Percentiles rank a stretch among this genome's conserved stretches.
Conservation (phyloP, 2,113 vertebrate species). For the Ammodytes dubius region DNA sequence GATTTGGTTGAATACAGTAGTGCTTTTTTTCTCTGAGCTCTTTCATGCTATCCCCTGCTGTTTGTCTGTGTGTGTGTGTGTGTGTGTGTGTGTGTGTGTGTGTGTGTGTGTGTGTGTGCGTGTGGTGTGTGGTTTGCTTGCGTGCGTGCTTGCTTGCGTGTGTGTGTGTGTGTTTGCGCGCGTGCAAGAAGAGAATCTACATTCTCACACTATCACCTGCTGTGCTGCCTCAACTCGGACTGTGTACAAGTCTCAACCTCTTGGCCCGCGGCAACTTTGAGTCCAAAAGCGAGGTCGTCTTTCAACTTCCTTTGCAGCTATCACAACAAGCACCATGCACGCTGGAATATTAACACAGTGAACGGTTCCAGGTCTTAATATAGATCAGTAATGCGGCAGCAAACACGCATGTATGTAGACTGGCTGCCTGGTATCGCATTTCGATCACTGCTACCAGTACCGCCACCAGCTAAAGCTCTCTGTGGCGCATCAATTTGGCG, state of each 20-base stretch:
- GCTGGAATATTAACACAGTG: slow-evolving; percentile 1
- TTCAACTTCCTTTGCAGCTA: slow-evolving; percentile 74
- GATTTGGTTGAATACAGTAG: slow-evolving; percentile 15
- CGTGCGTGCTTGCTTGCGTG: slow-evolving; percentile 4
- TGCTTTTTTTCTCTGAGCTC: slow-evolving; percentile 60
- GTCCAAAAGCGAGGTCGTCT: slow-evolving; percentile 35
- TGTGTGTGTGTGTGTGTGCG: slow-evolving; percentile 16
- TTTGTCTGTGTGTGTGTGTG: not conserved
- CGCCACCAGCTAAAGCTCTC: not conserved
- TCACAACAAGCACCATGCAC: slow-evolving; percentile 60
- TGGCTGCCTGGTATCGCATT: slow-evolving; percentile 3
- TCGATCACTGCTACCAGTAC: not conserved
- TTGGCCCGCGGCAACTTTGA: slow-evolving; percentile 23
- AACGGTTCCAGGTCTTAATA: not conserved
- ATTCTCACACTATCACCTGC: slow-evolving; percentile 66
- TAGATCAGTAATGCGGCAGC: not conserved
- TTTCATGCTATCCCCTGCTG: slow-evolving; percentile 64
- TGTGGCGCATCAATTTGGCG: not conserved
- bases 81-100: slow-evolving; percentile 9
- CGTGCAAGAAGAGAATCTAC: slow-evolving; percentile 31
- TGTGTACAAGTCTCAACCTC: slow-evolving; percentile 47
- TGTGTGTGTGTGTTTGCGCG: slow-evolving; percentile 9
- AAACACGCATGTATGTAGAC: not conserved
- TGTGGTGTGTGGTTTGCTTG: slow-evolving; percentile 7
- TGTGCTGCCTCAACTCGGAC: slow-evolving; percentile 48